Evolutionary conservation across 2,888 invertebrate genomes (phyloP).

Genomic region (Lysandra coridon): DNA sequence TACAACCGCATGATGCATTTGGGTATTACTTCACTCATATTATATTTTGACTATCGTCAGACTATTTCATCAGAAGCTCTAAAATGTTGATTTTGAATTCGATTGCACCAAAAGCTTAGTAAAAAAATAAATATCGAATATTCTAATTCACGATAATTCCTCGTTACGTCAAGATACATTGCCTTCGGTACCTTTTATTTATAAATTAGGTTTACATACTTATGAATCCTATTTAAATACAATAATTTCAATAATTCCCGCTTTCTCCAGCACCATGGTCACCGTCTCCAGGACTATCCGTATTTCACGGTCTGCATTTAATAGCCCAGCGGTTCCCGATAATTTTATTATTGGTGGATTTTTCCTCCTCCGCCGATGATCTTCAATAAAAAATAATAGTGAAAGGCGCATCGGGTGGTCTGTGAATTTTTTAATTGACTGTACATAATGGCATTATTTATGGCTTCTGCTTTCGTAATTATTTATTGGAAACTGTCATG

Average conservation of each 20-base stretch:
- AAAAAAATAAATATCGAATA: no score
- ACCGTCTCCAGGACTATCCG: conserved; percentile 47
- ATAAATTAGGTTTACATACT: no score
- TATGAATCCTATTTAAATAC: no score
- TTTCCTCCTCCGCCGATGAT: conserved; percentile 59
- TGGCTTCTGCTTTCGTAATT: conserved; percentile 37
- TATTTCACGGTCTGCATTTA: conserved; percentile 78
- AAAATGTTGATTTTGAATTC: no score
- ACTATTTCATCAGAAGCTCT: no score
- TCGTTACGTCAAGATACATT: no score
- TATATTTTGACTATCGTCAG: not conserved
- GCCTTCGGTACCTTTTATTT: no score
- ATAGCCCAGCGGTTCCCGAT: conserved; percentile 73
- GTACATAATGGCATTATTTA: conserved; percentile 49
- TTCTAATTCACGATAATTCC: no score
- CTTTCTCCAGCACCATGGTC: not conserved
- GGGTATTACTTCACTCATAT: not conserved
- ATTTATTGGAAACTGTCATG: conserved; percentile 24
- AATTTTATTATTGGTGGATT: conserved; percentile 77
- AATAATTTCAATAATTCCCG: not conserved
- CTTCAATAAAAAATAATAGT: conserved; percentile 63
- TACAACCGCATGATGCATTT: not conserved
- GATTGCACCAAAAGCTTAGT: no score
- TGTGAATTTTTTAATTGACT: conserved; percentile 49
- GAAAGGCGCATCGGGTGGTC: conserved; percentile 56